Evolutionary conservation across 2,113 vertebrate genomes (phyloP).

Genomic region (Ophthalmolycus amberensis): DNA sequence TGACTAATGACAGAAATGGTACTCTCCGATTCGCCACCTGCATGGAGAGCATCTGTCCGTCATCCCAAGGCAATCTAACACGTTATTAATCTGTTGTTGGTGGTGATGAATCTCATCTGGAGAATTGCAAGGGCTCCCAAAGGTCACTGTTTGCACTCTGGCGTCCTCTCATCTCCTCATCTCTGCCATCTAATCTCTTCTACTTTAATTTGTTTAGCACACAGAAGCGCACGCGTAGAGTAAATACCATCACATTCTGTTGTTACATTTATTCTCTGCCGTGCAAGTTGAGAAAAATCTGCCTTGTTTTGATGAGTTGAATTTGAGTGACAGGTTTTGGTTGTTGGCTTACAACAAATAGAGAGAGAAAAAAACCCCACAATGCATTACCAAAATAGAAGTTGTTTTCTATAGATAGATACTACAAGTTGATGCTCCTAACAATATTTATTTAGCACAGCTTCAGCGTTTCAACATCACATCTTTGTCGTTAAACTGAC

Average conservation of each 20-base stretch:
- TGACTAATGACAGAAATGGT: conserved; percentile 48
- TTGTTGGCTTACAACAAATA: not conserved
- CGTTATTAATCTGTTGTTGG: conserved; percentile 57
- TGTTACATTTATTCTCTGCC: not conserved
- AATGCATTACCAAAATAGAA: not conserved
- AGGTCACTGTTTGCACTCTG: conserved; percentile 44
- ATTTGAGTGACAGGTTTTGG: not conserved
- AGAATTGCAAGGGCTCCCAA: conserved; percentile 60
- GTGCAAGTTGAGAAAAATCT: not conserved
- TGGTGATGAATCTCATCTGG: conserved; percentile 62
- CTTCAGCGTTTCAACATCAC: not conserved
- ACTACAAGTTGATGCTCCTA: not conserved
- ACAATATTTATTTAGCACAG: not conserved
- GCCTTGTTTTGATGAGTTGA: not conserved
- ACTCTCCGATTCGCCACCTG: conserved; percentile 56
- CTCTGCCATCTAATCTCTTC: conserved; percentile 11
- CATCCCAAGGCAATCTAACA: conserved; percentile 56
- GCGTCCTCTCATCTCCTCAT: conserved; percentile 14
- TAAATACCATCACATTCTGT: conserved; percentile 4
- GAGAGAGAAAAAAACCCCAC: not conserved
- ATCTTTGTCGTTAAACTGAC: not conserved
- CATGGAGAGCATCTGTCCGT: conserved; percentile 67
- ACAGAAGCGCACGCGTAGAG: not conserved
- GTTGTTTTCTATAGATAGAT: not conserved
- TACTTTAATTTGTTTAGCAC: conserved; percentile 20